Evolutionary conservation across 2,797 vertebrate genomes (phyloP), one percentile per base, ranked within the genome.

Genomic region (Eremophila alpestris): DNA sequence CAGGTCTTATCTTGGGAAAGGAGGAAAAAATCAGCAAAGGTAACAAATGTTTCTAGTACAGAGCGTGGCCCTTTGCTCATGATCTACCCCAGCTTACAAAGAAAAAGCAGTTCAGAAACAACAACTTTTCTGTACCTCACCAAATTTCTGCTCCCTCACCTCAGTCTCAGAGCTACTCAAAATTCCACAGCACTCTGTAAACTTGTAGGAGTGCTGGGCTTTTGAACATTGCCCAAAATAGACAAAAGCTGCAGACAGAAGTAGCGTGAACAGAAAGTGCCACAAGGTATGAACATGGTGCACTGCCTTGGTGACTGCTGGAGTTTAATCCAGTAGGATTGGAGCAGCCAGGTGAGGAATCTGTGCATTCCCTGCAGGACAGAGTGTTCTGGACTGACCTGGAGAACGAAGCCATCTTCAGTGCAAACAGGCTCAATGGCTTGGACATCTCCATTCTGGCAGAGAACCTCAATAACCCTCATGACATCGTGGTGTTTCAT

Each of bases 341-440:
- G 56, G 70, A 93, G 62, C 51, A 65, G 34, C 45, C 27, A n/a
- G 73, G 40, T 91, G 34, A 92, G 78, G 69, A 86, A 51, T 64
- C 65, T 34, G 4, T 95, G 69, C 65, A 4, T 94, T 55, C 92
- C 86, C 93, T 95, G 93, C 97, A 99, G 99, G 99, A 99, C 97
- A 98, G 97, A 58, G 97, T 99, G 38, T 99, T 99, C 96, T 99
- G 99, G 99, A 99, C 99, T 9, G 99, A 99, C 96, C 94, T 99
- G 95, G 99, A 99, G 94, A 99, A 99, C 0, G 99, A 99, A 94
- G 99, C 99, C 0, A 99, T 99, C 83, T 99, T 99, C 98, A 99
- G 99, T 0, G 99, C 98, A 71, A 99, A 99, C 97, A 97, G 99
- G 49, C 97, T 99, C 96, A 99, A 98, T 1, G 99, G 99, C 38